Percentiles rank a stretch among this genome's conserved stretches.
These are phyloP conservation scores for Zosterops lateralis DNA, from an alignment of 2,113 vertebrate genomes.

Conservation along the genomic window DNA sequence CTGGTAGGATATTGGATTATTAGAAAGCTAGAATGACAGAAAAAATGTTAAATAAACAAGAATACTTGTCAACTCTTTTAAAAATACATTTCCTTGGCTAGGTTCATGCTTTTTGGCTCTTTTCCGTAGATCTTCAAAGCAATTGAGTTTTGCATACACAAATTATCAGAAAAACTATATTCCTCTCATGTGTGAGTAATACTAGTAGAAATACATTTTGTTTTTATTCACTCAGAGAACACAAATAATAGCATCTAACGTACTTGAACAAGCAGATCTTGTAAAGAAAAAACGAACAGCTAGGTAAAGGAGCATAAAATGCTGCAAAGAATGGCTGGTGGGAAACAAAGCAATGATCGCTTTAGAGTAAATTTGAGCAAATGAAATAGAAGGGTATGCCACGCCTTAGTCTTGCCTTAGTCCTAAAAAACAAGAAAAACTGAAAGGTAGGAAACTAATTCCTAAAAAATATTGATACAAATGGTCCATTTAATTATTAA, in stretches of 20 bases:
- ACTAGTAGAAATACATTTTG: background rate
- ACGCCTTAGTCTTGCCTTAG: background rate
- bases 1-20: background rate
- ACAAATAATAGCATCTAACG: rapidly evolving
- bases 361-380: background rate
- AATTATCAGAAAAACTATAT: background rate
- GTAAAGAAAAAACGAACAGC: background rate
- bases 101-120: background rate
- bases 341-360: background rate
- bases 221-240: background rate
- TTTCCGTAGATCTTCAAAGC: background rate
- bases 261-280: background rate
- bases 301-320: background rate
- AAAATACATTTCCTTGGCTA: background rate
- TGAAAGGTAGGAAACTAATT: background rate
- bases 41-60: background rate
- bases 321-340: background rate
- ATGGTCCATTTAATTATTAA: background rate
- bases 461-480: background rate
- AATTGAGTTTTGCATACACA: background rate
- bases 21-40: background rate
- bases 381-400: background rate
- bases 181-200: background rate
- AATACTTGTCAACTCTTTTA: background rate
- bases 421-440: background rate